Evolutionary conservation across 2,888 invertebrate genomes (phyloP).

Genomic region (Cheiracanthium punctorium): DNA sequence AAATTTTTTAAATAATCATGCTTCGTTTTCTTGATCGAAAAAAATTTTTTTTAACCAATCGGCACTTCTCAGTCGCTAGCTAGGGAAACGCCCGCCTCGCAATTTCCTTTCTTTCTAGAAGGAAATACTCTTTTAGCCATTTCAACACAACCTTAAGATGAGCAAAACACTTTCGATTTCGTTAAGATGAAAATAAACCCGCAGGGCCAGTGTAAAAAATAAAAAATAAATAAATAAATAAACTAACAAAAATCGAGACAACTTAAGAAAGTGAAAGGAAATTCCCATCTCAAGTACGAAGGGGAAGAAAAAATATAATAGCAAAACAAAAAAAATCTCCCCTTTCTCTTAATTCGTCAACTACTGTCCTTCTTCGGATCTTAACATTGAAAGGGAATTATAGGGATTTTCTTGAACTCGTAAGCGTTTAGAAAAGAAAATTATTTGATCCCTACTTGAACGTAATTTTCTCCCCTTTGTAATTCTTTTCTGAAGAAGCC

Average conservation of each 20-base stretch:
- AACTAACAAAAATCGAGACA: conserved; percentile 49
- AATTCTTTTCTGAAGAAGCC: conserved; percentile 40
- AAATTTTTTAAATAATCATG: neutral
- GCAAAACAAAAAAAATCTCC: conserved; percentile 35
- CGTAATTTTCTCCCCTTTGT: conserved; percentile 64
- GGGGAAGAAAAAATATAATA: conserved; percentile 5
- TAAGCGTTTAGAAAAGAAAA: conserved; percentile 67
- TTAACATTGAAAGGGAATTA: conserved; percentile 65
- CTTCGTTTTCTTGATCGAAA: neutral
- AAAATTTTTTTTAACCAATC: neutral
- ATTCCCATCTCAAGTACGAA: conserved; percentile 58
- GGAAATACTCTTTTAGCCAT: conserved; percentile 42
- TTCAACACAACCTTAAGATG: conserved; percentile 61
- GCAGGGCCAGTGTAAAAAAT: conserved; percentile 12
- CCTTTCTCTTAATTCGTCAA: conserved; percentile 66
- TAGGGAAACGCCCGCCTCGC: neutral
- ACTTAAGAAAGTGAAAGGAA: conserved; percentile 66
- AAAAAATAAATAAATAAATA: conserved; percentile 21
- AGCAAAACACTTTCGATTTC: conserved; percentile 68
- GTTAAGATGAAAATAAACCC: conserved; percentile 64
- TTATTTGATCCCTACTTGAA: conserved; percentile 68
- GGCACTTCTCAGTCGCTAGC: neutral
- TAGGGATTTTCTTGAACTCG: conserved; percentile 64
- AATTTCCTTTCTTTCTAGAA: conserved; percentile 29
- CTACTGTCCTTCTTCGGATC: conserved; percentile 48